Evolutionary conservation across 2,888 invertebrate species (phyloP).

Genomic region (Cecidostiba fungosa): DNA sequence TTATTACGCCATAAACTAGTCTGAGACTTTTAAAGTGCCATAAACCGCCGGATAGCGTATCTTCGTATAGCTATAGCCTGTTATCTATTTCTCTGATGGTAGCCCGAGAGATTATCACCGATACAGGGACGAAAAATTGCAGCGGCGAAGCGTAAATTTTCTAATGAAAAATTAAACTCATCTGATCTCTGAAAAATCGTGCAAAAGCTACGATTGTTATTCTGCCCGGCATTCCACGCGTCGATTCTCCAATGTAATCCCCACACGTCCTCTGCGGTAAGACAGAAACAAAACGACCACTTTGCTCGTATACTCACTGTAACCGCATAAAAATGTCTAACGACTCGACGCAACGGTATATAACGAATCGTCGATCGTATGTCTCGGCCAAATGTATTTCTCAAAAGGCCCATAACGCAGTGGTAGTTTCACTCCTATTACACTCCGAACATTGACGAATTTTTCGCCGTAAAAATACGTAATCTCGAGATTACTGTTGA

Average conservation of each 20-base stretch:
- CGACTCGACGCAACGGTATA: background rate
- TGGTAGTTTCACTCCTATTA: background rate
- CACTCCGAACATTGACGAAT: no score
- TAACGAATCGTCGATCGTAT: conserved; percentile 14
- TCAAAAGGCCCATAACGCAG: conserved; percentile 5
- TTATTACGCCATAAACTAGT: background rate
- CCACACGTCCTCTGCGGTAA: background rate
- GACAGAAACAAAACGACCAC: background rate
- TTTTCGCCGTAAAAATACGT: no score
- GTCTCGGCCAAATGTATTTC: conserved; percentile 5
- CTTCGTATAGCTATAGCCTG: background rate
- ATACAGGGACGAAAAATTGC: background rate
- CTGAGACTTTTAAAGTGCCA: background rate
- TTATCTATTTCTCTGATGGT: background rate
- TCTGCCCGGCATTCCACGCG: background rate
- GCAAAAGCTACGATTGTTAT: background rate
- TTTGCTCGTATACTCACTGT: background rate
- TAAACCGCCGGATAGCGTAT: background rate
- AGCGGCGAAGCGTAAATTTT: background rate
- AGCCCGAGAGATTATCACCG: background rate
- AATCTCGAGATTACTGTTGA: conserved; percentile 19
- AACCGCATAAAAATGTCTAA: conserved; percentile 34
- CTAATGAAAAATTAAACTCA: background rate
- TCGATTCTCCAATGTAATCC: background rate
- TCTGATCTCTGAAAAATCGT: background rate